Percentiles rank a stretch among this genome's conserved stretches.
Evolutionary conservation across 1,140 invertebrate genomes (phyloP).

Genomic region (Cotesia chilonis): DNA sequence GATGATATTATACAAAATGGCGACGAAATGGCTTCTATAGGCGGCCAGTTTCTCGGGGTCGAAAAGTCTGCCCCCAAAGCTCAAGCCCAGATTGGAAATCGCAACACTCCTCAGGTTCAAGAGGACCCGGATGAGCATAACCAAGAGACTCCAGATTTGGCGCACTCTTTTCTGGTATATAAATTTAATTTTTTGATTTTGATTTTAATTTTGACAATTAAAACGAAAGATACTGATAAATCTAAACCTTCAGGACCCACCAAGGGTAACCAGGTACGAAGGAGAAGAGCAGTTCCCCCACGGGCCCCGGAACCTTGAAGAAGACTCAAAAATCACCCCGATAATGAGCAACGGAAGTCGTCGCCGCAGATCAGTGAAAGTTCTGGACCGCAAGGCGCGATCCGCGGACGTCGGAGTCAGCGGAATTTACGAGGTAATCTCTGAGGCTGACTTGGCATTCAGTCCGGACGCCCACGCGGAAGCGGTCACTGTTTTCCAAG

Average conservation of each 20-base stretch:
- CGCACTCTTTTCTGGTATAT: constrained; percentile 58
- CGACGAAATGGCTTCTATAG: constrained; percentile 64
- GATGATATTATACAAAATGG: constrained; percentile 72
- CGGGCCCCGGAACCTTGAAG: constrained; percentile 77
- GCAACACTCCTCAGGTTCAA: constrained; percentile 52
- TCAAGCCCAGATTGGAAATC: constrained; percentile 65
- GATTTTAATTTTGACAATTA: too few species aligned
- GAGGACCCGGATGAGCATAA: constrained; percentile 50
- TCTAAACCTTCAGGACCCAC: constrained; percentile 65
- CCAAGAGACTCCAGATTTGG: constrained; percentile 46
- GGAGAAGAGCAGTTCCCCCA: constrained; percentile 81
- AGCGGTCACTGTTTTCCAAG: constrained; percentile 86
- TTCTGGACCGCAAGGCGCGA: constrained; percentile 77
- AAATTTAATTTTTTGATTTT: background rate
- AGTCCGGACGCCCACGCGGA: constrained; percentile 81
- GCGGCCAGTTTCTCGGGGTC: constrained; percentile 58
- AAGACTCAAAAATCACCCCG: constrained; percentile 49
- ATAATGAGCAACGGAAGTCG: constrained; percentile 42
- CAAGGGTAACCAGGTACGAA: constrained; percentile 64
- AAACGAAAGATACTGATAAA: background rate
- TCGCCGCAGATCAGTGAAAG: constrained; percentile 71
- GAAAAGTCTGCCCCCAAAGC: constrained; percentile 59
- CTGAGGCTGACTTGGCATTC: constrained; percentile 90
- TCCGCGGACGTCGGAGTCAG: constrained; percentile 87
- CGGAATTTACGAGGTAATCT: constrained; percentile 90